Conservation (phyloP, 2,797 vertebrate species). For the Sciurus carolinensis region DNA sequence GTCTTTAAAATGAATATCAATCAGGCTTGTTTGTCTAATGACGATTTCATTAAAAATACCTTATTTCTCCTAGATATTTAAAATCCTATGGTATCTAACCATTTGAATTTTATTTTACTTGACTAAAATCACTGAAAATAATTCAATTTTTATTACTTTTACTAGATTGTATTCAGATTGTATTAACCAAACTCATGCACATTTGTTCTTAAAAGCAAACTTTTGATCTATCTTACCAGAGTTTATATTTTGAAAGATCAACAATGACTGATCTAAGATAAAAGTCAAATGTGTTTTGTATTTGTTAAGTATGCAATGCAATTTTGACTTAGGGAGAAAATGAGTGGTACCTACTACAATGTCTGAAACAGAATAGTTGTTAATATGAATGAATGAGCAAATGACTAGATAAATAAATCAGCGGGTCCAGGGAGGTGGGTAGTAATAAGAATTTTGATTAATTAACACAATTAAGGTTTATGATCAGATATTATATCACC, state of each 20-base stretch:
- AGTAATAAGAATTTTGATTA: conserved; percentile 10
- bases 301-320: background rate
- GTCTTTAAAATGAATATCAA: background rate
- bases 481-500: background rate
- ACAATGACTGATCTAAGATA: background rate
- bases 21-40: conserved; percentile 1
- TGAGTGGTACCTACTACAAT: background rate
- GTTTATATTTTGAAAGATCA: background rate
- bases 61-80: conserved; percentile 59
- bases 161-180: background rate
- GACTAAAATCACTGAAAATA: conserved; percentile 12
- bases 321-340: background rate
- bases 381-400: background rate
- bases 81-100: background rate
- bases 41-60: background rate
- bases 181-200: conserved; percentile 32
- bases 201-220: conserved; percentile 25
- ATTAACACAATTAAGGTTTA: background rate
- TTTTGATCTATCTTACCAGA: background rate
- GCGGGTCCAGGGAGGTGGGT: background rate
- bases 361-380: background rate
- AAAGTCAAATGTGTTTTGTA: background rate
- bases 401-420: background rate
- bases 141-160: conserved; percentile 49
- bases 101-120: conserved; percentile 55